Percentiles rank a stretch among this genome's conserved stretches.
Evolutionary conservation across 2,113 vertebrate genomes (phyloP).

Genomic region (Xenopus tropicalis): DNA sequence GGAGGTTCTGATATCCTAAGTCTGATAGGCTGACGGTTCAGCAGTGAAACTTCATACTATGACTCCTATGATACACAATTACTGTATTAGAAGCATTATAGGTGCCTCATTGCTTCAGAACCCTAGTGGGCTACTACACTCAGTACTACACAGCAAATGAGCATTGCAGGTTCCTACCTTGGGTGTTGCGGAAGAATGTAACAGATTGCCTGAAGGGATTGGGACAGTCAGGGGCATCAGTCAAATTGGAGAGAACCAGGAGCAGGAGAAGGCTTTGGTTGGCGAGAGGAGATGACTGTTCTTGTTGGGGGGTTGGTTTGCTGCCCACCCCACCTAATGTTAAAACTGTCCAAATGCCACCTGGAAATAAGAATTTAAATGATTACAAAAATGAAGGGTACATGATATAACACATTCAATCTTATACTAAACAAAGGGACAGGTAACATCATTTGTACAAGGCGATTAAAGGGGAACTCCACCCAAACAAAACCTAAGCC

Average conservation of each 20-base stretch:
- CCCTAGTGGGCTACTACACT: no score
- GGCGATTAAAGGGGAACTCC: no score
- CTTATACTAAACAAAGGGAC: no score
- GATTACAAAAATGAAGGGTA: not conserved
- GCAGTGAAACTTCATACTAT: no score
- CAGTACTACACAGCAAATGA: no score
- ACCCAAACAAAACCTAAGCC: no score
- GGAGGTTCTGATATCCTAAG: no score
- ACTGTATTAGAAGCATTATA: no score
- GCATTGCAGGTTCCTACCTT: conserved; percentile 69
- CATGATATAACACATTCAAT: not conserved
- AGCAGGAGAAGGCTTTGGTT: conserved; percentile 95
- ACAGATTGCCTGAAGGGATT: conserved; percentile 93
- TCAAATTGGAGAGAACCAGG: conserved; percentile 87
- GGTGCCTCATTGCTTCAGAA: no score
- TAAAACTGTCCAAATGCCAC: conserved; percentile 93
- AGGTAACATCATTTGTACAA: no score
- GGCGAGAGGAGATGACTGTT: conserved; percentile 85
- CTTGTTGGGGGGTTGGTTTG: conserved; percentile 66
- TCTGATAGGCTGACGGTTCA: no score
- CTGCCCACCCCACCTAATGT: conserved; percentile 84
- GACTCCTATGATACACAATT: no score
- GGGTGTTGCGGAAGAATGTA: conserved; percentile 91
- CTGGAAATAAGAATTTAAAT: conserved; percentile 54
- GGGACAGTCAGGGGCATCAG: conserved; percentile 78